Evolutionary conservation across 2,888 invertebrate genomes (phyloP).

Genomic region (Chrysopilus asiliformis): DNA sequence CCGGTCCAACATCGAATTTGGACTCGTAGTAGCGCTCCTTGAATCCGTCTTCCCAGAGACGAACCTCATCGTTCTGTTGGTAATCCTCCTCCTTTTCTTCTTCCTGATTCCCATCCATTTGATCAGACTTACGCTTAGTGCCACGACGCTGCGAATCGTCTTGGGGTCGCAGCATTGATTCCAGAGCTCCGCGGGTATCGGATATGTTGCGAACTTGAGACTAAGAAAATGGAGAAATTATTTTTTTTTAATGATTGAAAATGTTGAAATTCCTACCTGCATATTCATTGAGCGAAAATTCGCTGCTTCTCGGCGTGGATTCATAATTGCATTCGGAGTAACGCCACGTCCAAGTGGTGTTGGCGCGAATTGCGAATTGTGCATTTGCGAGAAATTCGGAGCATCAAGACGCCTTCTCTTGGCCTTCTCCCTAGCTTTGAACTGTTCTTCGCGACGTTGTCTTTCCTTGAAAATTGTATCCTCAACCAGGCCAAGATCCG

Average conservation of each 20-base stretch:
- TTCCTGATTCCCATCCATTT: constrained; percentile 36
- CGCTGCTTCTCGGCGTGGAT: constrained; percentile 60
- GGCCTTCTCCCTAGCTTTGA: constrained; percentile 62
- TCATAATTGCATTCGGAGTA: constrained; percentile 41
- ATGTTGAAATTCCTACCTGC: too few relatives aligned
- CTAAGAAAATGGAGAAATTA: too few relatives aligned
- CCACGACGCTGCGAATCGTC: constrained; percentile 29
- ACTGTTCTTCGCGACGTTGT: constrained; percentile 72
- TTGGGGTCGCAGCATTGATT: constrained; percentile 41
- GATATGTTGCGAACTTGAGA: constrained; percentile 17
- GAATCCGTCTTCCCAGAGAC: constrained; percentile 93
- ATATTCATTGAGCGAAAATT: constrained; percentile 49
- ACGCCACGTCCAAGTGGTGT: constrained; percentile 45
- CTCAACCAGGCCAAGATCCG: constrained; percentile 83
- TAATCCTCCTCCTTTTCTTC: constrained; percentile 51
- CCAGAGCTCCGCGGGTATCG: too few relatives aligned
- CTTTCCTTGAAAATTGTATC: constrained; percentile 94
- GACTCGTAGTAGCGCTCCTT: constrained; percentile 96
- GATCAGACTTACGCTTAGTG: constrained; percentile 38
- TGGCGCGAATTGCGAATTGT: constrained; percentile 67
- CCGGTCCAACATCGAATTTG: constrained; percentile 68
- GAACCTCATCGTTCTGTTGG: constrained; percentile 74
- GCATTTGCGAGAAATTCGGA: constrained; percentile 56
- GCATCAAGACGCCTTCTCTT: constrained; percentile 44
- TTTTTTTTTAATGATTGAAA: too few relatives aligned